Evolutionary conservation across 1,140 invertebrate genomes (phyloP), one percentile per base, ranked within the genome.

Genomic region (Drosophila eugracilis): DNA sequence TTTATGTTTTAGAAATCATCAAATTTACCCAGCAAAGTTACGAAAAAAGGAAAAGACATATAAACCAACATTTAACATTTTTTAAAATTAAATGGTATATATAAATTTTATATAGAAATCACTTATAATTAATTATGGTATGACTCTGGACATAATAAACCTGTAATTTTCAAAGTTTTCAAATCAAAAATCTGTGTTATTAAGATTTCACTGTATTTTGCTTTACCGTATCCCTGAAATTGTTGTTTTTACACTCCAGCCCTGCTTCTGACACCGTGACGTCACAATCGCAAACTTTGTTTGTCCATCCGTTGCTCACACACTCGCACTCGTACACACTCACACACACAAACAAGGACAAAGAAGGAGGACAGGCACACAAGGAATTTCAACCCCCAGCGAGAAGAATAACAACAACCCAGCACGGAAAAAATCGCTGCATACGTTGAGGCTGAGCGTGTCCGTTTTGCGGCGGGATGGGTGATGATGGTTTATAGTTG

Each of bases 361-460:
- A n/a, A 1, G 3, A 26, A 26, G 36, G 14, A 26, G 36, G 12
- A 28, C 10, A 2, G 9, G 34, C 19, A 15, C 50, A 32, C 4
- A 59, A 72, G 74, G 45, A 44, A 60, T 70, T 86, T 70, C 81
- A 62, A 81, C 73, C 81, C 81, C 58, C 60, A 60, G 50, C 26
- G 22, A 26, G 34, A 17, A 36, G 57, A 58, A 76, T 32, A 42
- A 60, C 37, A 66, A 44, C 44, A 47, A 47, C 14, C n/a, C 22
- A 17, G 14, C 21, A 69, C 19, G 32, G 24, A 70, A 58, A 77
- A 75, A 83, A 65, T 21, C 47, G 55, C 60, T 76, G 59, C 72
- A 75, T 66, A 72, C 44, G 49, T 54, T 17, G 41, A 52, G 65
- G 81, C 66, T 58, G 47, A 55, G 59, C 42, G 24, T 3, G 26